Conservation (phyloP, 2,797 vertebrate genomes). For the Columba guinea region DNA sequence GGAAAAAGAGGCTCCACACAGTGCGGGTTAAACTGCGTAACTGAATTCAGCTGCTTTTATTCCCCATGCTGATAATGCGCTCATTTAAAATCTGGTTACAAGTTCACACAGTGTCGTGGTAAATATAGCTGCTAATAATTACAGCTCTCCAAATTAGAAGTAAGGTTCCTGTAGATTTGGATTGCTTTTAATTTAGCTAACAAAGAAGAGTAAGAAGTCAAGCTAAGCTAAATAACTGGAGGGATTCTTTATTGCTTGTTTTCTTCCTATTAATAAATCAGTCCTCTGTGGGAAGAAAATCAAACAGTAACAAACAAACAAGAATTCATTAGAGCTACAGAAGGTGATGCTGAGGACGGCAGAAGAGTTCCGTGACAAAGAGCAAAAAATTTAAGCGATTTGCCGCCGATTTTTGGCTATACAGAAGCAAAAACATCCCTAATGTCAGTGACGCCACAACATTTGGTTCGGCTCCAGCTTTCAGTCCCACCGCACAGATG, state of each 20-base stretch:
- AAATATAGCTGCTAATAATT: constrained; percentile 17
- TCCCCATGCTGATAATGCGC: background rate
- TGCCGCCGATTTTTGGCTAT: background rate
- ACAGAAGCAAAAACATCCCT: background rate
- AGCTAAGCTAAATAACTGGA: background rate
- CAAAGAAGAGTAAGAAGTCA: background rate
- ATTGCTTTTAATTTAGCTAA: constrained; percentile 16
- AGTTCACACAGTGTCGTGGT: background rate
- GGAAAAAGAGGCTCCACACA: background rate
- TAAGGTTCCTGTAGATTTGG: background rate
- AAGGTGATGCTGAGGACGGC: background rate
- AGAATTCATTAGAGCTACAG: background rate
- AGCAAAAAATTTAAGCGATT: background rate
- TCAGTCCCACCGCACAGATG: background rate
- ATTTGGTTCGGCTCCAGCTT: background rate
- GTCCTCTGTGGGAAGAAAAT: background rate
- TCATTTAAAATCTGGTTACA: background rate
- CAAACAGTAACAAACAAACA: background rate
- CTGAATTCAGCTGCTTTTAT: background rate
- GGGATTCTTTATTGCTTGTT: background rate
- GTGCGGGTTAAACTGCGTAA: background rate
- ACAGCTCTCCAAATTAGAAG: background rate
- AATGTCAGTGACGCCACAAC: fast-evolving
- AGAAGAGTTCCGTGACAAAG: background rate
- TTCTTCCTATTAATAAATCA: constrained; percentile 24